Conservation (phyloP, 1,140 invertebrate genomes). For the Drosophila lacteicornis region DNA sequence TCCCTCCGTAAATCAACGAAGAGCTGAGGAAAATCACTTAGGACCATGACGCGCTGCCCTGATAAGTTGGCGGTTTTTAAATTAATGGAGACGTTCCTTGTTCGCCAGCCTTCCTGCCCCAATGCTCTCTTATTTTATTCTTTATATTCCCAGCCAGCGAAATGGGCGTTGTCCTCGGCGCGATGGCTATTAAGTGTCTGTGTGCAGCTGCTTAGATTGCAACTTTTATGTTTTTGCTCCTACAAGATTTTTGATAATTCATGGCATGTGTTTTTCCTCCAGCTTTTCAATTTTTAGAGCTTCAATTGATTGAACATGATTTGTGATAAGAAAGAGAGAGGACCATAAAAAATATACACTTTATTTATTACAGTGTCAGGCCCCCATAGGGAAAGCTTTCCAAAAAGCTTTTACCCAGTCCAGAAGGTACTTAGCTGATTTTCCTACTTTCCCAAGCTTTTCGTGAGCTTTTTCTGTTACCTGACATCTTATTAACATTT, state of each 20-base stretch:
- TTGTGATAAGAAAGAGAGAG: conserved; percentile 13
- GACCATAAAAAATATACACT: conserved; percentile 1
- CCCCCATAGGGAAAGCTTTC: background rate
- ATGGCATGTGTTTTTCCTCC: conserved; percentile 1
- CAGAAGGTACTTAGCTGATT: conserved; percentile 2
- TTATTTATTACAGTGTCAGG: background rate
- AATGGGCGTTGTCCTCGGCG: conserved; percentile 15
- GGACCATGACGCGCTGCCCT: conserved; percentile 65
- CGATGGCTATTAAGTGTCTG: conserved; percentile 25
- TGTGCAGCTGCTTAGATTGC: conserved; percentile 53
- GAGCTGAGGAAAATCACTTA: conserved; percentile 71
- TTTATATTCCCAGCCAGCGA: background rate
- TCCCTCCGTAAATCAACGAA: conserved; percentile 64
- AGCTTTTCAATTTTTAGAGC: background rate
- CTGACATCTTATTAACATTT: conserved; percentile 15
- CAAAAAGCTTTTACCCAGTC: background rate
- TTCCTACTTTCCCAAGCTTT: conserved; percentile 36
- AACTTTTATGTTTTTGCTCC: conserved; percentile 16
- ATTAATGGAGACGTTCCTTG: conserved; percentile 71
- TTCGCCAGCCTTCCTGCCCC: conserved; percentile 34
- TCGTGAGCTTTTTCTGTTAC: conserved; percentile 22
- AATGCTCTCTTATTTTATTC: background rate
- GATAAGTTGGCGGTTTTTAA: conserved; percentile 78
- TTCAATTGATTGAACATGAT: conserved; percentile 49
- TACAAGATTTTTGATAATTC: conserved; percentile 9